phyloP scores from a whole-genome alignment of 2,888 invertebrate species.

The Scaptomyza reducta region DNA sequence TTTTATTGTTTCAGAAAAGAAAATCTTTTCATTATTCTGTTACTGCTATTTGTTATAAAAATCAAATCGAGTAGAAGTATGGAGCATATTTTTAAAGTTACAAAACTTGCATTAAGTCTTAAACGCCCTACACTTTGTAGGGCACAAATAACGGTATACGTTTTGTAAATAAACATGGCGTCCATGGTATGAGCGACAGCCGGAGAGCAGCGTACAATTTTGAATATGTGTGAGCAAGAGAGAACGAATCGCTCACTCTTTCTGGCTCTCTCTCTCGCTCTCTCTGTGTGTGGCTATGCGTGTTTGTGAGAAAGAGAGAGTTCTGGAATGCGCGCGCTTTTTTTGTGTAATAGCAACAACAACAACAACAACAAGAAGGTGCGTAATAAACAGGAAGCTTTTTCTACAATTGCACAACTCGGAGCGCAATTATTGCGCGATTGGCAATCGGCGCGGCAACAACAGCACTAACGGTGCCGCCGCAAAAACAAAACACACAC shows the following conservation, averaged over 20 bases:
- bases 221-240: slow-evolving; percentile 15
- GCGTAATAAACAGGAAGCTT: slow-evolving; percentile 71
- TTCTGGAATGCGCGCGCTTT: slow-evolving; percentile 74
- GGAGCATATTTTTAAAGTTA: neutral
- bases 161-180: slow-evolving; percentile 77
- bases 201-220: slow-evolving; percentile 21
- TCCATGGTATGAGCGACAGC: slow-evolving; percentile 60
- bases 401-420: slow-evolving; percentile 69
- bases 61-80: no score
- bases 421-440: slow-evolving; percentile 70
- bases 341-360: slow-evolving; percentile 41
- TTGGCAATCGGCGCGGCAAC: slow-evolving; percentile 72
- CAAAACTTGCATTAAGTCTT: neutral
- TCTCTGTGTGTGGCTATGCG: slow-evolving; percentile 17
- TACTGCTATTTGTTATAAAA: no score
- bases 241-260: slow-evolving; percentile 9
- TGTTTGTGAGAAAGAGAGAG: slow-evolving; percentile 53
- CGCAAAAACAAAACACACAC: slow-evolving; percentile 57
- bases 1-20: no score
- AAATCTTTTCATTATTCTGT: no score
- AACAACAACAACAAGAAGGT: slow-evolving; percentile 21
- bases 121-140: slow-evolving; percentile 20
- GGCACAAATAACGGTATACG: slow-evolving; percentile 62
- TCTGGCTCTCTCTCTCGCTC: neutral
- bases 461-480: slow-evolving; percentile 56